Conservation (phyloP, 1,140 invertebrate genomes). For the Dolichoris vasculosae region DNA sequence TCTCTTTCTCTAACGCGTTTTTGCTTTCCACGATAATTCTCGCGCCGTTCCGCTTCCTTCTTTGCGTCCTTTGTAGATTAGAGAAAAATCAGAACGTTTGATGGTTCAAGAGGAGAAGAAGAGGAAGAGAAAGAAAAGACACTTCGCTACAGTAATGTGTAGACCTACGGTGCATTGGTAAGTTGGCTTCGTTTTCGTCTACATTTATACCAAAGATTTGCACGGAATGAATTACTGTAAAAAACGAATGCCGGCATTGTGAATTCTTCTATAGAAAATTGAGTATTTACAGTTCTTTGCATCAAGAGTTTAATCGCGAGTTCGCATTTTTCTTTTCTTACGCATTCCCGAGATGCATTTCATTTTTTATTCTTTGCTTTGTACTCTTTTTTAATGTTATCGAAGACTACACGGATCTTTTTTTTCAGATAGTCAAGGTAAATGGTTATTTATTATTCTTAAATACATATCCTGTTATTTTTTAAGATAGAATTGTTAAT, state of each 20-base stretch:
- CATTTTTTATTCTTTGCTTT: not conserved
- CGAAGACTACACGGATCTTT: not conserved
- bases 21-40: not conserved
- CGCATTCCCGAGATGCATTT: not conserved
- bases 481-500: not conserved
- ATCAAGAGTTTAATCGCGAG: too few relatives aligned
- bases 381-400: not conserved
- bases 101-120: not conserved
- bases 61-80: not conserved
- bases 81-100: not conserved
- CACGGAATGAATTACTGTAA: not conserved
- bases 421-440: not conserved
- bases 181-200: not conserved
- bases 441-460: not conserved
- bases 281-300: not conserved
- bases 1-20: not conserved
- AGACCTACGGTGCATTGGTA: not conserved
- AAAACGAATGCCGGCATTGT: not conserved
- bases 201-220: not conserved
- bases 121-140: too few relatives aligned
- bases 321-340: too few relatives aligned
- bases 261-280: not conserved
- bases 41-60: too few relatives aligned
- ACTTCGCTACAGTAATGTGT: not conserved
- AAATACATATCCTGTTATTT: not conserved